Evolutionary conservation across 2,113 vertebrate species (phyloP).

Genomic region (Takifugu flavidus): DNA sequence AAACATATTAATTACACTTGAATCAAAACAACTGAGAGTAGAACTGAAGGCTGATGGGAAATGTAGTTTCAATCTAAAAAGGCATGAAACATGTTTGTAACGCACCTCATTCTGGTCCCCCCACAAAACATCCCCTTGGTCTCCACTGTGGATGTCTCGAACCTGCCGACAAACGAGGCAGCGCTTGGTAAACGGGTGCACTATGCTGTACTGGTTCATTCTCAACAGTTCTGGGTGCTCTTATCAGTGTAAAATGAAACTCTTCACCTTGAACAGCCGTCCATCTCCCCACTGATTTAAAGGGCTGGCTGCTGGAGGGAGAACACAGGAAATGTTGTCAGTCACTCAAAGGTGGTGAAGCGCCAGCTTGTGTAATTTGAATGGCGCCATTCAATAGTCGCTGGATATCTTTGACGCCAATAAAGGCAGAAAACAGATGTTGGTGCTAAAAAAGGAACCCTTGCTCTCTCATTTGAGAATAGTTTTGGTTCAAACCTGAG

Average conservation of each 20-base stretch:
- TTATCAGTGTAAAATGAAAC: not conserved
- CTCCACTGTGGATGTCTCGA: slow-evolving; percentile 46
- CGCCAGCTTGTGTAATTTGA: too few relatives aligned
- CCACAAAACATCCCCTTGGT: slow-evolving; percentile 51
- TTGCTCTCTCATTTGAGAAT: too few relatives aligned
- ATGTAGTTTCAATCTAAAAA: too few relatives aligned
- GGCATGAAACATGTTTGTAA: not conserved
- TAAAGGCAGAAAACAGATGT: too few relatives aligned
- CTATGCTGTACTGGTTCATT: not conserved
- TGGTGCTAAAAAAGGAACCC: too few relatives aligned
- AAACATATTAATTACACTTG: too few relatives aligned
- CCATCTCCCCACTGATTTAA: slow-evolving; percentile 48
- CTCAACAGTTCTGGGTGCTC: not conserved
- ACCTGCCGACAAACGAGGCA: slow-evolving; percentile 43
- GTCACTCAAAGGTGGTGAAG: too few relatives aligned
- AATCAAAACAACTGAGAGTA: too few relatives aligned
- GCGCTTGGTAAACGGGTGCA: not conserved
- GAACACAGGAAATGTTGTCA: not conserved
- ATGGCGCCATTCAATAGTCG: too few relatives aligned
- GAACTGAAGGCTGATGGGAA: too few relatives aligned
- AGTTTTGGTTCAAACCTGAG: too few relatives aligned
- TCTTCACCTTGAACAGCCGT: slow-evolving; percentile 48
- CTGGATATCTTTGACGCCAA: too few relatives aligned
- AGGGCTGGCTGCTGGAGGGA: slow-evolving; percentile 47
- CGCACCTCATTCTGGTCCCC: slow-evolving; percentile 64